Evolutionary conservation across 2,797 vertebrate genomes (phyloP).

Genomic region (Etheostoma perlongum): DNA sequence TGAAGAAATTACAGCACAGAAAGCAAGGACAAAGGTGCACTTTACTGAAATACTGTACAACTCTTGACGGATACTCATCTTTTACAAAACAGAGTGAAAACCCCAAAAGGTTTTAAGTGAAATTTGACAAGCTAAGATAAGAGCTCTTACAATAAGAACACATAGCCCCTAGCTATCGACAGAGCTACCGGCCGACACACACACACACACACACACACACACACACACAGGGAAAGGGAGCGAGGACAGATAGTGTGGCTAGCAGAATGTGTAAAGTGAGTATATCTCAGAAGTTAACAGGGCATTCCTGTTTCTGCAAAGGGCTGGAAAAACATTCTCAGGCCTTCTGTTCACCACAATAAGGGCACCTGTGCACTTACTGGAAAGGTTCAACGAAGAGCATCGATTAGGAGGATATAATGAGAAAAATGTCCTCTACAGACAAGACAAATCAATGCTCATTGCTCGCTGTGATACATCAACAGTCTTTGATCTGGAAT

Average conservation of each 20-base stretch:
- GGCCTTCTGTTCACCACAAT: conserved; percentile 35
- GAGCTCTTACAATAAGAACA: conserved; percentile 64
- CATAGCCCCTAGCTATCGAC: conserved; percentile 45
- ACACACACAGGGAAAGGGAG: conserved; percentile 18
- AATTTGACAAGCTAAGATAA: conserved; percentile 76
- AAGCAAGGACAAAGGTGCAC: conserved; percentile 10
- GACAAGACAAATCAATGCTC: conserved; percentile 15
- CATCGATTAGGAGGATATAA: not conserved
- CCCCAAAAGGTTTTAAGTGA: conserved; percentile 59
- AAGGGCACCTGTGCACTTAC: conserved; percentile 46
- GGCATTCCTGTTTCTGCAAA: conserved; percentile 62
- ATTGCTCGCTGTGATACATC: not conserved
- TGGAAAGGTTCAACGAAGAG: not conserved
- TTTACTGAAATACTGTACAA: conserved; percentile 9
- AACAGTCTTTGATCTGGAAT: conserved; percentile 3
- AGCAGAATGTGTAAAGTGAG: conserved; percentile 67
- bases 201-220: conserved; percentile 28
- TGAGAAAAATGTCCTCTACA: not conserved
- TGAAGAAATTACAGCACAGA: not conserved
- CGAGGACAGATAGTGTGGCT: conserved; percentile 75
- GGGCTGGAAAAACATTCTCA: conserved; percentile 59
- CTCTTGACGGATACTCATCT: conserved; percentile 45
- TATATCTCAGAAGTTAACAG: conserved; percentile 75
- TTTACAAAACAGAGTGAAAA: conserved; percentile 52
- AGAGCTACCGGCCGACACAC: conserved; percentile 6